Conservation (phyloP, 2,797 vertebrate species). For the Halcyon chelicuti region DNA sequence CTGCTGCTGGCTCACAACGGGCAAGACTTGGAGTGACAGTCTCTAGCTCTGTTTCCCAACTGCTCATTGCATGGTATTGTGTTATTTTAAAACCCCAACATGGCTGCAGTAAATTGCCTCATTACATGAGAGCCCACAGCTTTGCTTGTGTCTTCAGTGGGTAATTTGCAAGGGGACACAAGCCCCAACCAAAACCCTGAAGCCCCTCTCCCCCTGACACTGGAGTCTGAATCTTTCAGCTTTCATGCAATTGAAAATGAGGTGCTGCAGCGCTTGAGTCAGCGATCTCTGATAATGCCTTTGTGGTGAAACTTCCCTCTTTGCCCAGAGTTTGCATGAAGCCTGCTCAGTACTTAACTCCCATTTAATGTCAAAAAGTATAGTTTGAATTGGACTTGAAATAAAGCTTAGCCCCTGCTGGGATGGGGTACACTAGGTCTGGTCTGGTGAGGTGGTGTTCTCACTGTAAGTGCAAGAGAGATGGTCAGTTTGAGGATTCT, state of each 20-base stretch:
- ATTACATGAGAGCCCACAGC: constrained; percentile 17
- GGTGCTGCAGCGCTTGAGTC: constrained; percentile 41
- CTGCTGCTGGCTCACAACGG: background rate
- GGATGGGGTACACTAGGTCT: background rate
- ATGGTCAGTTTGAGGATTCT: background rate
- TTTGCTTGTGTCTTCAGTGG: background rate
- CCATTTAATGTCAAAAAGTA: constrained; percentile 47
- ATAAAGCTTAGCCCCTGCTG: background rate
- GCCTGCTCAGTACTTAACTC: constrained; percentile 20
- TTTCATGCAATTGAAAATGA: constrained; percentile 53
- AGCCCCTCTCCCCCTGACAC: background rate
- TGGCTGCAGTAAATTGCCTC: background rate
- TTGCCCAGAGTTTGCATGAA: constrained; percentile 18
- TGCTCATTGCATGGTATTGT: constrained; percentile 13
- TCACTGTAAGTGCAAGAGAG: background rate
- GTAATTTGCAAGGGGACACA: constrained; percentile 28
- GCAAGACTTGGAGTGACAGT: background rate
- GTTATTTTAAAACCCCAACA: constrained; percentile 59
- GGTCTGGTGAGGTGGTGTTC: background rate
- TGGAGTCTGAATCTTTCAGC: background rate
- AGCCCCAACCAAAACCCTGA: constrained; percentile 2
- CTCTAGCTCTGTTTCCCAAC: background rate
- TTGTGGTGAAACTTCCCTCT: constrained; percentile 49
- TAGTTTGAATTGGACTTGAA: background rate
- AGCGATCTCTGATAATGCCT: constrained; percentile 26